phyloP scores from a whole-genome alignment of 2,888 invertebrate species.

The Eupithecia inturbata region DNA sequence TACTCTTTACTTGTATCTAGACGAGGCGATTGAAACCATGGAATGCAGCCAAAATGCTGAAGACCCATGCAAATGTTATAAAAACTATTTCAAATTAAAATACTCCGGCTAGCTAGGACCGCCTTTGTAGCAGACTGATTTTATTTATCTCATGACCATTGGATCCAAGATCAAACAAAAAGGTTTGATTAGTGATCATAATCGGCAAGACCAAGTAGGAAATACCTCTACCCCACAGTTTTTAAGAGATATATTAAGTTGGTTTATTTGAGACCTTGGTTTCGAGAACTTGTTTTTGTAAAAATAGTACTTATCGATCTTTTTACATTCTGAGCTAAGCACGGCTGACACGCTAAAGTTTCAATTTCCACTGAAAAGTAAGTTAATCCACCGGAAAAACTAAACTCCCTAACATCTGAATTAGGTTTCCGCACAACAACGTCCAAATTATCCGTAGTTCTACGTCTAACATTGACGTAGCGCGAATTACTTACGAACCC shows the following conservation, averaged over 20 bases:
- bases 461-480: conserved; percentile 25
- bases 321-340: neutral
- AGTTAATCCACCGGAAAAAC: neutral
- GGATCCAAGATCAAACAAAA: neutral
- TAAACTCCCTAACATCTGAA: neutral
- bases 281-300: neutral
- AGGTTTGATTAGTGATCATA: neutral
- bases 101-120: neutral
- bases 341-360: neutral
- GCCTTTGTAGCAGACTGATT: neutral
- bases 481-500: conserved; percentile 17
- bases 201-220: neutral
- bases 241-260: neutral
- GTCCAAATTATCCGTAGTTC: conserved; percentile 27
- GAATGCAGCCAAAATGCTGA: conserved; percentile 30
- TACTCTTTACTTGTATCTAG: conserved; percentile 12
- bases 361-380: neutral
- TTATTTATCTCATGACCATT: neutral
- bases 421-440: conserved; percentile 18
- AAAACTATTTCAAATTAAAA: conserved; percentile 29
- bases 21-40: conserved; percentile 27
- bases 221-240: neutral
- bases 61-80: conserved; percentile 32
- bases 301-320: neutral
- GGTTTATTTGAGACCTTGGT: neutral